These are phyloP conservation scores for Hassar affinis DNA, from an alignment of 2,113 vertebrate species.

Conservation along the genomic window DNA sequence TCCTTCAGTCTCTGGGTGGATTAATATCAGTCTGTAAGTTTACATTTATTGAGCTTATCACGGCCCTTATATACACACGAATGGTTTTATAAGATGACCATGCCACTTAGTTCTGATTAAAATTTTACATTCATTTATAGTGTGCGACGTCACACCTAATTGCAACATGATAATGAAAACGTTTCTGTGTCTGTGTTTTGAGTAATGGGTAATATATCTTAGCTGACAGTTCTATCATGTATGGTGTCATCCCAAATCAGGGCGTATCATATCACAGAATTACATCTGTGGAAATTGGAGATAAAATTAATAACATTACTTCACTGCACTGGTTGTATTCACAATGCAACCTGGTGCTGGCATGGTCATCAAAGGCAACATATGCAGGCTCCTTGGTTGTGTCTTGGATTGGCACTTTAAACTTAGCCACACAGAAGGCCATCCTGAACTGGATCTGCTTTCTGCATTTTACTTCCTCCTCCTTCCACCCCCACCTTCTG, in stretches of 20 bases:
- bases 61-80: neutral
- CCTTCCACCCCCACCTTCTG: conserved; percentile 54
- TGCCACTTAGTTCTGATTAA: conserved; percentile 15
- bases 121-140: neutral
- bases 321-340: conserved; percentile 10
- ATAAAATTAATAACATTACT: conserved; percentile 1
- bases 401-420: conserved; percentile 61
- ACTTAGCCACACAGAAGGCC: conserved; percentile 56
- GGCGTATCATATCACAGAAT: conserved; percentile 14
- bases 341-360: conserved; percentile 12
- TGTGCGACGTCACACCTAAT: neutral
- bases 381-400: conserved; percentile 48
- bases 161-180: conserved; percentile 22
- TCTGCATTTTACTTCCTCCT: conserved; percentile 61
- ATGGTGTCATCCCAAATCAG: conserved; percentile 24
- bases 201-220: conserved; percentile 38
- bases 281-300: conserved; percentile 7
- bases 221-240: conserved; percentile 31
- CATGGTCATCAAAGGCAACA: conserved; percentile 16
- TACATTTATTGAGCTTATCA: neutral
- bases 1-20: neutral
- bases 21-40: neutral
- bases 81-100: neutral
- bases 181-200: conserved; percentile 11
- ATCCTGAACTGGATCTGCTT: conserved; percentile 67